Evolutionary conservation across 1,140 invertebrate genomes (phyloP), one percentile per base, ranked within the genome.

Genomic region (Dryas iulia): DNA sequence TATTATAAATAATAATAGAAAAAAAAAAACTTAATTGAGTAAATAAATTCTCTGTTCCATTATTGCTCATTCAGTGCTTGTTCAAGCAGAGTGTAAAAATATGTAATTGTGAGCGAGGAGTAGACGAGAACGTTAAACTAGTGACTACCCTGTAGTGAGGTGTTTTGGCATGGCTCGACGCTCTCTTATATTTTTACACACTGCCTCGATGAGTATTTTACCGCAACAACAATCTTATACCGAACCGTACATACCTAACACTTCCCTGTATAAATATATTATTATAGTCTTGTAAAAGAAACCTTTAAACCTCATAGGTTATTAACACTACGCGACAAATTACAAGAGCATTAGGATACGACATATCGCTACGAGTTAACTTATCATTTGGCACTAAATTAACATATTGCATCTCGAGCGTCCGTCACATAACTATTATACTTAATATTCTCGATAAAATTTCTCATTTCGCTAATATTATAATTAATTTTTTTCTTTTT

Each of bases 361-460:
- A 84, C 82, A 90, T 90, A 90, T 90, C 84, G 87, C 87, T 91
- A 91, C 86, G 78, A 91, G 87, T 89, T 88, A 91, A 91, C 84
- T 90, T 90, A 91, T 91, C 89, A 91, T 91, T 91, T 91, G 89
- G 89, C 89, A 91, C 89, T 90, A 91, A 91, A 88, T 86, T 89
- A 91, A 91, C 87, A 88, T 91, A 91, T 90, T 89, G 87, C 87
- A 89, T 90, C 83, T 88, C 87, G 87, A 89, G 83, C 85, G 86
- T 91, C 84, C 87, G 78, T 86, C 84, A 82, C 85, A 79, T 79
- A 86, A 86, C 73, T 86, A 82, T 82, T 81, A 83, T 81, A 81
- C 77, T 81, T 81, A 82, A 83, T 80, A 81, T 80, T 79, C 63
- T 82, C 69, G 69, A 78, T 74, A 75, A 74, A 73, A 67, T 60